phyloP scores from a whole-genome alignment of 2,797 vertebrate genomes.

The Enteromius viviparus region DNA sequence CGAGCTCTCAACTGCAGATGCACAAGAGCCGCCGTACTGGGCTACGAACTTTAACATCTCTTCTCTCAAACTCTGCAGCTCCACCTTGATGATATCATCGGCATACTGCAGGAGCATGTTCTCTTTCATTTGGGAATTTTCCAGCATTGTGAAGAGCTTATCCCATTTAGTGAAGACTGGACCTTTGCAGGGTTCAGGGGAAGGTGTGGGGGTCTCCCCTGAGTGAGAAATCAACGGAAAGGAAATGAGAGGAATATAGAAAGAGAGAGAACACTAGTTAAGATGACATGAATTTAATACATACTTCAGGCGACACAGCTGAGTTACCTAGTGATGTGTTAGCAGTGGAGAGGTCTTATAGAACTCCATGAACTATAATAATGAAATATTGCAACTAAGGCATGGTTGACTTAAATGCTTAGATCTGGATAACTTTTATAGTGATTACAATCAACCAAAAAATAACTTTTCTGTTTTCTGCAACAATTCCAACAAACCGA shows the following conservation, averaged over 20 bases:
- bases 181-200: conserved; percentile 70
- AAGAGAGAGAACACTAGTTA: neutral
- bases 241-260: neutral
- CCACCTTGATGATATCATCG: conserved; percentile 83
- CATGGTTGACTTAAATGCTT: neutral
- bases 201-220: conserved; percentile 59
- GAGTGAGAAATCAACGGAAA: neutral
- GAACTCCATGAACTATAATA: conserved; percentile 2
- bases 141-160: conserved; percentile 95
- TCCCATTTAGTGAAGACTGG: conserved; percentile 86
- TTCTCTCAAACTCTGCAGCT: conserved; percentile 80
- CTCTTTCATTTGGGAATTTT: conserved; percentile 97
- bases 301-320: neutral
- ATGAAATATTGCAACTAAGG: neutral
- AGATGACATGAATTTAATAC: neutral
- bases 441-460: neutral
- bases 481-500: neutral
- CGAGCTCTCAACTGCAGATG: conserved; percentile 68
- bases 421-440: neutral
- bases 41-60: conserved; percentile 84
- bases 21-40: conserved; percentile 70
- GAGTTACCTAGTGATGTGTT: neutral
- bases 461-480: neutral
- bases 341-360: too few relatives aligned
- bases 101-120: conserved; percentile 90